Evolutionary conservation across 2,888 invertebrate species (phyloP), one percentile per base, ranked within the genome.

Genomic region (Orthonychiurus folsomi): DNA sequence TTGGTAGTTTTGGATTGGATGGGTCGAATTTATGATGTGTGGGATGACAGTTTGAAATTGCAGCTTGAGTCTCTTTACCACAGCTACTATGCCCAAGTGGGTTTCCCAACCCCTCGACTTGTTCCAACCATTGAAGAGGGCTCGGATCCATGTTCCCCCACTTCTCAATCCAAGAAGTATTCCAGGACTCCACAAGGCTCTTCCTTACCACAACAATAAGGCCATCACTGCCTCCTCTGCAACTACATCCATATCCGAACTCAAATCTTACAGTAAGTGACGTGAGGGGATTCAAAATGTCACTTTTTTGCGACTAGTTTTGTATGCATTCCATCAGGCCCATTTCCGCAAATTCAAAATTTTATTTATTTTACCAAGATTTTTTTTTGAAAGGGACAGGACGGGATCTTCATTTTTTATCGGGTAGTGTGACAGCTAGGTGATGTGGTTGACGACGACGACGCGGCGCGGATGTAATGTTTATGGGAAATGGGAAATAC

Each of bases 211-310:
- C 12, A 12, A 48, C 48, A 48, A 15, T n/a, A 48, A 48, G 12
- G 24, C 52, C 5, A 23, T 23, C 20, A 52, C 56, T 37, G 18
- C 55, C 58, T 1, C n/a, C 50, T 52, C 71, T 37, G 62, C 63
- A 50, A 62, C 63, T 52, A 23, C 52, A 67, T 79, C 78, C 67
- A 74, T 83, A 72, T 81, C 81, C 75, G 83, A 84, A 77, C 80
- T 84, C 71, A 84, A 84, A 80, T 81, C 82, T 69, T 84, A 84
- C 79, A 84, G 84, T 84, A 78, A 83, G 83, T 81, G 63, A 67
- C 15, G 37, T 37, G 37, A 9, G 37, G 5, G 9, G 15, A 37
- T 15, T 37, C 37, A 37, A 9, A 37, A 9, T 37, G 37, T 5
- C 37, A 37, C 15, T 37, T 37, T 15, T 37, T 37, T 37, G 15